Evolutionary conservation across 2,797 vertebrate genomes (phyloP), one percentile per base, ranked within the genome.

Genomic region (Pempheris klunzingeri): DNA sequence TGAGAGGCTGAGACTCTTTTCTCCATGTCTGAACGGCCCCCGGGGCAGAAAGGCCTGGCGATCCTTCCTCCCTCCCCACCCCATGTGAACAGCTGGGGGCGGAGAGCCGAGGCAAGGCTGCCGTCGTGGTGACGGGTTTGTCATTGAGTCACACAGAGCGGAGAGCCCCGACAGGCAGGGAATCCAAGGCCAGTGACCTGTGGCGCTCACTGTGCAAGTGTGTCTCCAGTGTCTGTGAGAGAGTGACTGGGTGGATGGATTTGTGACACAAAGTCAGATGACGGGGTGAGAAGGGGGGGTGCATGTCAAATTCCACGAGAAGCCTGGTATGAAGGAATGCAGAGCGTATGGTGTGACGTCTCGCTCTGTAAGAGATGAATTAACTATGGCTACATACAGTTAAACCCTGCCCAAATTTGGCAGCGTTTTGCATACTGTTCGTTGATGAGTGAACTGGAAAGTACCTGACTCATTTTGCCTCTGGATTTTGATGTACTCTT

Each of bases 1-100:
- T 64, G 55, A 80, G 83, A 88, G 84, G 92, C 88, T n/a, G n/a
- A 78, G 82, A 81, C 83, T 88, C 77, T 67, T 83, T 90, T 92
- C 85, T 85, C 67, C 77, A 73, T 2, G 5, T 43, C 66, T 74
- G 41, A 89, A 73, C 81, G 80, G 84, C 86, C 72, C 12, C 59
- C 22, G 18, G 50, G 87, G 91, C 74, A 62, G 46, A 39, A 68
- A 80, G 70, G 78, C 74, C 26, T 10, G 52, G 70, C 57, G 55
- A 78, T 77, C 74, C 76, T 58, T 57, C 75, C 60, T 43, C 60
- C 66, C 17, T 46, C 64, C 43, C 73, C 71, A 30, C 64, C 43
- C 73, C 71, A 30, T 87, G 79, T 75, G 70, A 85, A 81, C 88
- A 88, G 90, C 85, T 85, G 84, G 75, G 80, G 83, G 71, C 20